Base-by-base conservation (phyloP, 2,113 vertebrate genomes). In the Perca flavescens region DNA sequence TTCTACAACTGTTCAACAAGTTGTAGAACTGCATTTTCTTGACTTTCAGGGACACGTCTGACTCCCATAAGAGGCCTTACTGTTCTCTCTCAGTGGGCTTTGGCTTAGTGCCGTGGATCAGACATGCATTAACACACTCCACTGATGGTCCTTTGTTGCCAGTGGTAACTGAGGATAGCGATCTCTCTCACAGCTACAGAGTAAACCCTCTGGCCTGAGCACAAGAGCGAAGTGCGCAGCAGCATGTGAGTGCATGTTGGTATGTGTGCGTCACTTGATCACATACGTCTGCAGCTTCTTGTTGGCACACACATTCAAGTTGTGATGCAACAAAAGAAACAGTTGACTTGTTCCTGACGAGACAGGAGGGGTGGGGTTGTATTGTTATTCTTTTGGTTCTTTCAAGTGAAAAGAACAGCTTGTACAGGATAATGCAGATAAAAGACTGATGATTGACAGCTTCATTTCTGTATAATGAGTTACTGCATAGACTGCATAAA, bases 61-160 rank as follows among this genome's bases (percentile, higher is more conserved):
- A 62, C 11, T 0, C 40, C 28, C 60, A 40, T 74, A 60, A 74
- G 83, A 22, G 60, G 43, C 22, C 2, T 34, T 6, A 36, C 62
- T 80, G 77, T 67, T 62, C 7, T 49, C 12, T 78, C 12, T 78
- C 63, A 1, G 21, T 62, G 49, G 60, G 50, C 53, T 84, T 62
- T 78, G 77, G 71, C 69, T 78, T 64, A 25, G 60, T 46, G 71
- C 22, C 68, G 36, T 21, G 69, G 53, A 66, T 64, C 64, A 77
- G 73, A 64, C 76, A 16, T 54, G 66, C 81, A 80, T 80, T 54
- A 68, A 36, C 50, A 47, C 84, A 80, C 80, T 86, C 52, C 8
- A 82, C 80, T 74, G 82, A 61, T 28, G 13, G 10, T 40, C 58
- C 64, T 85, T 76, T 74, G 91, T 94, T 90, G 84, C 90, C 49